These are phyloP conservation scores for Bicyclus anynana DNA, from an alignment of 1,140 invertebrate species.

Conservation along the genomic window DNA sequence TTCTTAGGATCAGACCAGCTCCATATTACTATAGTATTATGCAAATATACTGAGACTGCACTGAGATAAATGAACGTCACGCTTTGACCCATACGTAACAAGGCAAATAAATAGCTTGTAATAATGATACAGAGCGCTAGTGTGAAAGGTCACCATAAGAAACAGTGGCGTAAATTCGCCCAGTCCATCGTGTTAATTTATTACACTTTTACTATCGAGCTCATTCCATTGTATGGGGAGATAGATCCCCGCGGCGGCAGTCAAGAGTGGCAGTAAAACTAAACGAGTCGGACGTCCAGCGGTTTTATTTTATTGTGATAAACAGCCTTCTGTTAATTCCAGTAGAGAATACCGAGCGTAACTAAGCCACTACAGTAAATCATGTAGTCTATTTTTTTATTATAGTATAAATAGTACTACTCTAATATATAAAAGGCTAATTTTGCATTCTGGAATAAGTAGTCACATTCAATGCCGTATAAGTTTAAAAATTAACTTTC, in stretches of 20 bases:
- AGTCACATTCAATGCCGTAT: no score
- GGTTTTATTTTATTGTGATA: conserved; percentile 8
- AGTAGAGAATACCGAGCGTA: background rate
- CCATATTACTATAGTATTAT: no score
- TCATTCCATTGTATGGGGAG: conserved; percentile 5
- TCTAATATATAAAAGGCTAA: no score
- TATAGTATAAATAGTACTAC: background rate
- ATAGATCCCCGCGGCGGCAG: background rate
- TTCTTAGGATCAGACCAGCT: no score
- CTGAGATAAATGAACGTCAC: no score
- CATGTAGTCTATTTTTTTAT: no score
- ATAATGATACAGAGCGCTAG: no score
- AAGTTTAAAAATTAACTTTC: no score
- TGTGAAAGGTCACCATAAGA: background rate
- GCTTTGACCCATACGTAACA: no score
- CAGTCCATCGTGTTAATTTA: conserved; percentile 5
- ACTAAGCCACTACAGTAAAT: background rate
- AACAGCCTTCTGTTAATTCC: conserved; percentile 2
- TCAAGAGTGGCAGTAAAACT: conserved; percentile 4
- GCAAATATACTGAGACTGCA: no score
- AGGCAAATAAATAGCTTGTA: no score
- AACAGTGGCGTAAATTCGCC: background rate
- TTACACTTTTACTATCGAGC: conserved; percentile 1
- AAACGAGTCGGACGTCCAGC: conserved; percentile 8
- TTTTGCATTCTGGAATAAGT: no score